Evolutionary conservation across 1,140 invertebrate species (phyloP).

Genomic region (Orius insidiosus): DNA sequence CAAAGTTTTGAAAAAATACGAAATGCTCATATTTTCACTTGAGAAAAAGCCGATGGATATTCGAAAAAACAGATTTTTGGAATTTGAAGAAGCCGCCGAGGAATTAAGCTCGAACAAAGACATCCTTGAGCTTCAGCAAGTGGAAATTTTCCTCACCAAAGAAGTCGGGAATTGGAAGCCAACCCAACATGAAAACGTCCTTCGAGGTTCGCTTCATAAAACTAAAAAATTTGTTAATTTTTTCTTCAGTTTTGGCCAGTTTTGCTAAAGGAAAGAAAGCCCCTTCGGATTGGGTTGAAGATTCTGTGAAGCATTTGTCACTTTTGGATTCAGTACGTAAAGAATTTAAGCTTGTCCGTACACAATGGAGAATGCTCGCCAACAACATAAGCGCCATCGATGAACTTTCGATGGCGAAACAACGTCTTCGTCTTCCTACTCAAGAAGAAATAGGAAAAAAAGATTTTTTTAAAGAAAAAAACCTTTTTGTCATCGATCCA

Average conservation of each 20-base stretch:
- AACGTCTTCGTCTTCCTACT: slow-evolving; percentile 36
- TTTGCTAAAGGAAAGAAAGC: slow-evolving; percentile 21
- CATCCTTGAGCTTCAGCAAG: slow-evolving; percentile 7
- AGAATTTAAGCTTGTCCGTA: slow-evolving; percentile 44
- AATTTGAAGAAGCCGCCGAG: slow-evolving; percentile 21
- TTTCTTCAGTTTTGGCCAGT: slow-evolving; percentile 20
- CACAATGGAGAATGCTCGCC: slow-evolving; percentile 38
- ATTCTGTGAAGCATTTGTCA: slow-evolving; percentile 36
- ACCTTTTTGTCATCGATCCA: slow-evolving; percentile 28
- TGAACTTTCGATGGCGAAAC: slow-evolving; percentile 58
- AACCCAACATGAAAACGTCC: slow-evolving; percentile 33
- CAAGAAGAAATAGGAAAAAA: slow-evolving; percentile 25
- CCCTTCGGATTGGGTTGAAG: slow-evolving; percentile 26
- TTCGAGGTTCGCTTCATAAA: slow-evolving; percentile 29
- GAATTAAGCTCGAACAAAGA: slow-evolving; percentile 4
- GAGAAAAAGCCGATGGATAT: slow-evolving; percentile 1
- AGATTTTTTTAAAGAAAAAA: slow-evolving; percentile 19
- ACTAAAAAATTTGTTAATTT: no score
- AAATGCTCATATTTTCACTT: slow-evolving; percentile 30
- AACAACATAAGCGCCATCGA: slow-evolving; percentile 39
- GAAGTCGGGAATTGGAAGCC: slow-evolving; percentile 30
- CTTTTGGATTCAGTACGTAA: slow-evolving; percentile 41
- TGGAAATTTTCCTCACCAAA: slow-evolving; percentile 1
- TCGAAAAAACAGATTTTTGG: slow-evolving; percentile 2
- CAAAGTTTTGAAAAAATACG: slow-evolving; percentile 33